Conservation (phyloP, 1,140 invertebrate genomes). For the Batillaria attramentaria region DNA sequence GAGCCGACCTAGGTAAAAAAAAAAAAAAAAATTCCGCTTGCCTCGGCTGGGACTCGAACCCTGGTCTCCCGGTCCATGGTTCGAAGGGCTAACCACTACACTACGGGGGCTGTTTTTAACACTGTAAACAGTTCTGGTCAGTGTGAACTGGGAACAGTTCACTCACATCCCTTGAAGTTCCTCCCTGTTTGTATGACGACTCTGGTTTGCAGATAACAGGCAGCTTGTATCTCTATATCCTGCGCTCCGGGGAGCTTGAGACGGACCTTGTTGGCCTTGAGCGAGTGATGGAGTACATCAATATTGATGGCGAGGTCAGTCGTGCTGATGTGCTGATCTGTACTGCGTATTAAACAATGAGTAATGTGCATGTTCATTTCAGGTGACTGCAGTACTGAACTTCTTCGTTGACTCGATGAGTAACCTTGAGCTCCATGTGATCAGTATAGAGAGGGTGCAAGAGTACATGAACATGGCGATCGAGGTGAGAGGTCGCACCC, state of each 20-base stretch:
- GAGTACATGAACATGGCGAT: constrained; percentile 88
- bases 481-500: too few relatives aligned
- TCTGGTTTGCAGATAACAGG: neutral
- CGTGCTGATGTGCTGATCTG: neutral
- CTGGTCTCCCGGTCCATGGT: too few relatives aligned
- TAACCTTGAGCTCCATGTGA: constrained; percentile 96
- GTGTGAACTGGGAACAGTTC: too few relatives aligned
- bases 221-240: neutral
- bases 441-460: constrained; percentile 95
- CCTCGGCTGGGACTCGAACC: too few relatives aligned
- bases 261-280: neutral
- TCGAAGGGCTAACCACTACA: too few relatives aligned
- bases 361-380: neutral
- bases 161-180: too few relatives aligned
- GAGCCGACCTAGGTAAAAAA: too few relatives aligned
- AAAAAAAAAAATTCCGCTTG: too few relatives aligned
- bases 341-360: neutral
- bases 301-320: neutral
- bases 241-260: neutral
- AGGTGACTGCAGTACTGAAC: constrained; percentile 53
- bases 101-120: neutral
- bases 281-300: neutral
- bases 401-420: constrained; percentile 91
- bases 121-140: neutral
- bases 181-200: too few relatives aligned